Base-by-base conservation (phyloP, 2,888 invertebrate genomes). In the Megastigmus dorsalis region DNA sequence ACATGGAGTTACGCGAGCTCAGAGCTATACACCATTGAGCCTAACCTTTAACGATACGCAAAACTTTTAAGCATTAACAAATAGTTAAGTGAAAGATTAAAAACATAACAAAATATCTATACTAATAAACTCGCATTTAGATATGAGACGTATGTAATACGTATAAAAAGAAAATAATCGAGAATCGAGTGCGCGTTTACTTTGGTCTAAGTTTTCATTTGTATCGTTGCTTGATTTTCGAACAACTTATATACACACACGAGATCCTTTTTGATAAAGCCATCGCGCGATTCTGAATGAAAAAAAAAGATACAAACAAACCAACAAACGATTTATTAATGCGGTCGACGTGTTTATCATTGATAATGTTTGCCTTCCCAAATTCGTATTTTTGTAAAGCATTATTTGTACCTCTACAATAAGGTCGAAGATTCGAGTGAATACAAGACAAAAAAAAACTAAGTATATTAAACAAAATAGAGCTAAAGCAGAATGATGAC, bases 341-440 rank as follows among this genome's bases (percentile, higher is more conserved):
- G 30, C 43, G 65, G 43, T 71, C 54, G 63, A 60, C 65, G 66
- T 67, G 77, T 77, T 82, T 80, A 81, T 82, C 79, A 82, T 84
- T 83, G 82, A 83, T 80, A 57, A 71, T 52, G 78, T 85, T 84
- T 80, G 84, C 82, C 85, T 85, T 84, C 81, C 59, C 79, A 84
- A 87, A 87, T 86, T 85, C 82, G 85, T 87, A 87, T 87, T 87
- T 87, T 87, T 87, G 84, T 87, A 87, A 85, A 84, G 15, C 80
- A 84, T 85, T 82, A 82, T 83, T 85, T 83, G 80, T 85, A 85
- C 78, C 79, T 84, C 84, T 82, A 78, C 75, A n/a, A 77, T 80
- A 80, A 81, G 57, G 28, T 65, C 28, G 43, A 55, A 72, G n/a
- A 28, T 59, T 74, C 54, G 70, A 33, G 20, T 26, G 18, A 50